These are phyloP conservation scores for Propsilocerus akamusi DNA, from an alignment of 1,140 invertebrate genomes.

Conservation along the genomic window DNA sequence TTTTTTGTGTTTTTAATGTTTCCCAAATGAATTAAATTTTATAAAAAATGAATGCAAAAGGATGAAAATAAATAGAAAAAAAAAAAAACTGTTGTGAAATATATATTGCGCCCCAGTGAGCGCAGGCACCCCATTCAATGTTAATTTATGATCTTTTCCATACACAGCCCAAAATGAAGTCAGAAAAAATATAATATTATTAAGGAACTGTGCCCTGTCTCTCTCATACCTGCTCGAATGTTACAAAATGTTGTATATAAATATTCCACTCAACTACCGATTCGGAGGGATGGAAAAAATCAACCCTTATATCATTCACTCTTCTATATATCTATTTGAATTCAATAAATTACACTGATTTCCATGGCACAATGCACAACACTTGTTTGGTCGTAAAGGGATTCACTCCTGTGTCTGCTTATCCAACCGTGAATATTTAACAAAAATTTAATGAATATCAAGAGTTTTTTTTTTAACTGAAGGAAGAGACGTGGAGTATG, in stretches of 20 bases:
- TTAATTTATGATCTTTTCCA: slow-evolving; percentile 4
- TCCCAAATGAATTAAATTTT: slow-evolving; percentile 4
- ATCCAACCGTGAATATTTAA: too few species aligned
- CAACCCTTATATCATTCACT: background rate
- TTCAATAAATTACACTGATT: slow-evolving; percentile 4
- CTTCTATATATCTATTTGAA: background rate
- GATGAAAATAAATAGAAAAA: background rate
- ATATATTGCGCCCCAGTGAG: slow-evolving; percentile 1
- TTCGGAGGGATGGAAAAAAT: background rate
- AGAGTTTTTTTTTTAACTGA: too few species aligned
- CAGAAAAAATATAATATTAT: background rate
- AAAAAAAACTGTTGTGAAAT: background rate
- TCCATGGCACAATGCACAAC: background rate
- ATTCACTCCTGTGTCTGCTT: too few species aligned
- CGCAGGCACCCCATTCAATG: slow-evolving; percentile 2
- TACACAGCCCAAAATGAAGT: background rate
- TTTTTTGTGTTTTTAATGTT: slow-evolving; percentile 3
- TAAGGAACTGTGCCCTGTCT: background rate
- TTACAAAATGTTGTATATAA: background rate
- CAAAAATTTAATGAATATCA: too few species aligned
- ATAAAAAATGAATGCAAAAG: slow-evolving; percentile 1
- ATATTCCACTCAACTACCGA: background rate
- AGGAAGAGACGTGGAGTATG: background rate
- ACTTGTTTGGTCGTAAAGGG: background rate
- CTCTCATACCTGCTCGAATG: background rate